Conservation (phyloP, 1,140 invertebrate genomes). For the Druon quercuslanigerum region DNA sequence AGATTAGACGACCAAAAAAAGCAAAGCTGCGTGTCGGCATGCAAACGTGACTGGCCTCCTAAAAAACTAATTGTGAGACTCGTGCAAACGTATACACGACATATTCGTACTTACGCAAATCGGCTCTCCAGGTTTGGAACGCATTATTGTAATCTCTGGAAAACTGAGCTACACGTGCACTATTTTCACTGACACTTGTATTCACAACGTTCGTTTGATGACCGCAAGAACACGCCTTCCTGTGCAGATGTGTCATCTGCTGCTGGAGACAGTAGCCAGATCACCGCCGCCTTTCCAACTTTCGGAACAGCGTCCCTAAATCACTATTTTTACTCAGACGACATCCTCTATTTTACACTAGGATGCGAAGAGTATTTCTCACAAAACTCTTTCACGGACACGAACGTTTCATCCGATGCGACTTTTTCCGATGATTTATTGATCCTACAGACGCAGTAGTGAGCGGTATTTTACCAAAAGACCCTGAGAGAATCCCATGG, state of each 20-base stretch:
- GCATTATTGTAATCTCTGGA: conserved; percentile 4
- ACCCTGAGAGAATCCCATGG: background rate
- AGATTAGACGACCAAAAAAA: conserved; percentile 2
- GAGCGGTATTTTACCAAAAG: background rate
- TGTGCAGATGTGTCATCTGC: background rate
- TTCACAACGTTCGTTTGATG: background rate
- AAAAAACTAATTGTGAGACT: background rate
- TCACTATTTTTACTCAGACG: background rate
- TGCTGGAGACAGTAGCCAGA: conserved; percentile 3
- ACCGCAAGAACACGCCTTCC: conserved; percentile 22
- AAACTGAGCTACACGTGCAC: conserved; percentile 12
- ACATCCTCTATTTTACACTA: background rate
- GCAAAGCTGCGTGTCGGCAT: background rate
- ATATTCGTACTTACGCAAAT: conserved; percentile 7
- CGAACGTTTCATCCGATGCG: background rate
- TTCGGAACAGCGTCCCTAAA: background rate
- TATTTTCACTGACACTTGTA: conserved; percentile 20
- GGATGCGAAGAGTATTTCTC: background rate
- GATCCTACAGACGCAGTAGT: background rate
- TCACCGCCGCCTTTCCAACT: background rate
- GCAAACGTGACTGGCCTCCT: conserved; percentile 4
- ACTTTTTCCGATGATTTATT: conserved; percentile 23
- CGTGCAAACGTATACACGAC: background rate
- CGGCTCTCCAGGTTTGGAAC: background rate
- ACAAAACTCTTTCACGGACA: background rate